phyloP scores from a whole-genome alignment of 1,140 invertebrate genomes.

The Uloborus diversus region DNA sequence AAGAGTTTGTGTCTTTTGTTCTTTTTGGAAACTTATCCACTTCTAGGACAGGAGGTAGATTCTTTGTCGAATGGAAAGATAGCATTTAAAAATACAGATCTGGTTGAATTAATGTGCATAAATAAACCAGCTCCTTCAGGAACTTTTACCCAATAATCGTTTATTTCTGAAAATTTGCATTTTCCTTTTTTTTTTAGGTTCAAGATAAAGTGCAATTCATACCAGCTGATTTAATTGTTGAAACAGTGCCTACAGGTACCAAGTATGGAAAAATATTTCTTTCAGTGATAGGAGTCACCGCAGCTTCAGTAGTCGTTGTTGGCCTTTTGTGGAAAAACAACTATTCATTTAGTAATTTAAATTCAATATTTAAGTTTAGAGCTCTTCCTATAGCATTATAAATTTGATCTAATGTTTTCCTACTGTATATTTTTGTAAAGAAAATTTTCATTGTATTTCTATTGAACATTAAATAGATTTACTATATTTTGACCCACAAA shows the following conservation, averaged over 20 bases:
- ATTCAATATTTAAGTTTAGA: slow-evolving; percentile 7
- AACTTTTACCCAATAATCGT: too few relatives aligned
- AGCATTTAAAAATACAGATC: too few relatives aligned
- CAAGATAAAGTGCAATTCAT: slow-evolving; percentile 24
- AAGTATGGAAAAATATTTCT: not conserved
- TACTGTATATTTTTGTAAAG: not conserved
- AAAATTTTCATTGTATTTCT: not conserved
- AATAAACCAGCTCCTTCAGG: too few relatives aligned
- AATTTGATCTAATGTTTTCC: not conserved
- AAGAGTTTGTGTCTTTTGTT: too few relatives aligned
- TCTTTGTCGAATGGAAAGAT: too few relatives aligned
- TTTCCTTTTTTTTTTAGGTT: slow-evolving; percentile 10
- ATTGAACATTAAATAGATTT: not conserved
- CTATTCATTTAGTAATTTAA: not conserved
- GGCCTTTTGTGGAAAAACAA: slow-evolving; percentile 26
- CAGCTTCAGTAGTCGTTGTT: not conserved
- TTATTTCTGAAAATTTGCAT: too few relatives aligned
- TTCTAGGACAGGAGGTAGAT: too few relatives aligned
- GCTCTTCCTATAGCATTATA: not conserved
- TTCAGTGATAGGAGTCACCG: not conserved
- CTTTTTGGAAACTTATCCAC: too few relatives aligned
- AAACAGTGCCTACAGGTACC: slow-evolving; percentile 7
- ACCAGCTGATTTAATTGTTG: slow-evolving; percentile 36
- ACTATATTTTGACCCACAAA: not conserved
- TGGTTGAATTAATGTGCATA: too few relatives aligned